phyloP scores from a whole-genome alignment of 1,140 invertebrate genomes.

The Anthonomus grandis region DNA sequence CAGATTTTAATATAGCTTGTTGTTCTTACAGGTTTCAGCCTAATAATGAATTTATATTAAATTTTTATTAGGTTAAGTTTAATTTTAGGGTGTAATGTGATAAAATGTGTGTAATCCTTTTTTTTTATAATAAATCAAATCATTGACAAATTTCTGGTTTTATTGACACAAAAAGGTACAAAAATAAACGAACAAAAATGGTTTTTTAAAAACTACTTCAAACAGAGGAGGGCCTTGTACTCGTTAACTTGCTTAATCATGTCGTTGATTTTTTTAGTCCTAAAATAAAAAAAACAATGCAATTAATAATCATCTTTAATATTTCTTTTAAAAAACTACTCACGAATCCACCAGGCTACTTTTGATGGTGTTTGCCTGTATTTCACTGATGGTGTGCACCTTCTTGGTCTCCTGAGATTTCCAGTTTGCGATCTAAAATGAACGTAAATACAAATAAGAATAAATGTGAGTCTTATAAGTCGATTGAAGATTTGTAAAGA shows the following conservation, averaged over 20 bases:
- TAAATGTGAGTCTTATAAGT: no score
- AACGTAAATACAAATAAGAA: slow-evolving; percentile 40
- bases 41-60: no score
- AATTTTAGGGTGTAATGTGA: neutral
- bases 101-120: neutral
- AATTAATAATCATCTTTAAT: no score
- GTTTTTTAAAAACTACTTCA: slow-evolving; percentile 26
- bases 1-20: no score
- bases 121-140: neutral
- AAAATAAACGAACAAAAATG: neutral
- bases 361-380: slow-evolving; percentile 54
- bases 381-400: slow-evolving; percentile 51
- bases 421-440: slow-evolving; percentile 52
- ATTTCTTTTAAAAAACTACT: slow-evolving; percentile 40
- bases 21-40: no score
- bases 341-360: slow-evolving; percentile 55
- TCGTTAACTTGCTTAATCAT: slow-evolving; percentile 44
- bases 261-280: slow-evolving; percentile 42
- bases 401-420: slow-evolving; percentile 52
- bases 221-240: slow-evolving; percentile 36
- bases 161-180: neutral
- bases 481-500: no score
- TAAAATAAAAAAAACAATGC: slow-evolving; percentile 35
- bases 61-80: no score
- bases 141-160: no score